A percentile compares a stretch with the other conserved stretches of the same genome.
These are phyloP conservation scores for Labeo calbasu DNA, from an alignment of 2,797 vertebrate genomes.

Conservation along the genomic window DNA sequence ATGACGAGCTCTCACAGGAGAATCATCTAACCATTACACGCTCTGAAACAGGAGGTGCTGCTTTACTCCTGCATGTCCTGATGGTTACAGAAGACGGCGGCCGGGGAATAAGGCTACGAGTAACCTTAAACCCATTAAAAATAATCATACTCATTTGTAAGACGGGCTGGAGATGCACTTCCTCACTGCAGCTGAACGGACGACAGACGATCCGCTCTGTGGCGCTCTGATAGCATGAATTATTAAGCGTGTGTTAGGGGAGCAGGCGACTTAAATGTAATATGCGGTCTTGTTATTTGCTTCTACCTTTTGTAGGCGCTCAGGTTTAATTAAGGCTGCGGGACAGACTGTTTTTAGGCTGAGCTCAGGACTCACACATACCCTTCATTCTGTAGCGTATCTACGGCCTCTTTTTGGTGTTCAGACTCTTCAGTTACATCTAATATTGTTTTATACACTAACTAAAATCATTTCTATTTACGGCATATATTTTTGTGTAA, in stretches of 20 bases:
- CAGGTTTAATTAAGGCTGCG: constrained; percentile 80
- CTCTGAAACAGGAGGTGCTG: constrained; percentile 59
- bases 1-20: constrained; percentile 32
- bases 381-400: neutral
- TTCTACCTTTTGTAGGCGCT: constrained; percentile 83
- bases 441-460: neutral
- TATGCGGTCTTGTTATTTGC: constrained; percentile 80
- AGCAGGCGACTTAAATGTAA: constrained; percentile 77
- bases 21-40: constrained; percentile 17
- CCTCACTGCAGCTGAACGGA: constrained; percentile 72
- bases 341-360: constrained; percentile 40
- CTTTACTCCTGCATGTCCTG: constrained; percentile 70
- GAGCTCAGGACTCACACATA: neutral
- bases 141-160: constrained; percentile 85
- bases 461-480: neutral
- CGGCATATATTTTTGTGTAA: neutral
- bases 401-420: too few species aligned
- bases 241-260: constrained; percentile 78
- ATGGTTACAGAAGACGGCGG: constrained; percentile 73
- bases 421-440: neutral
- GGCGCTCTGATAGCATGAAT: constrained; percentile 75
- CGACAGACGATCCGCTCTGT: constrained; percentile 76
- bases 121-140: constrained; percentile 86
- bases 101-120: constrained; percentile 73
- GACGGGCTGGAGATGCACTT: constrained; percentile 75